Percentiles rank a stretch among this genome's conserved stretches.
Conservation (phyloP, 2,113 vertebrate species). For the Choloepus hoffmanni region DNA sequence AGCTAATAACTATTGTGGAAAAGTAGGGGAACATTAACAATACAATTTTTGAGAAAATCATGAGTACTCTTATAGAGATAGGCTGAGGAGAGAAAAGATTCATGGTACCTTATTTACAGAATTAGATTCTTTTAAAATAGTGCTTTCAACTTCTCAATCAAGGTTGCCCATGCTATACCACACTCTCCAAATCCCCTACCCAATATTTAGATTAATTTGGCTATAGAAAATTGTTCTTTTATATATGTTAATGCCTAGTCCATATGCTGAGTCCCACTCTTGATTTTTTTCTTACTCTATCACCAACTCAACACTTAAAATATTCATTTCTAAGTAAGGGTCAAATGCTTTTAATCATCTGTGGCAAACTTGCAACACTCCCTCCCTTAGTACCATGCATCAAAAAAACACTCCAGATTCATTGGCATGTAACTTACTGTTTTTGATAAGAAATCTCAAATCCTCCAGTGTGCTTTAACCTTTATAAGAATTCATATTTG, state of each 20-base stretch:
- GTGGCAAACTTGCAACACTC: neutral
- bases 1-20: neutral
- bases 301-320: neutral
- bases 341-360: slow-evolving; percentile 34
- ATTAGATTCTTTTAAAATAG: neutral
- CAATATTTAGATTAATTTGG: neutral
- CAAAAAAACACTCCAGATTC: neutral
- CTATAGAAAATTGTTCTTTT: neutral
- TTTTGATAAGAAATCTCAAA: neutral
- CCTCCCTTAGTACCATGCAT: neutral
- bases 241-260: neutral
- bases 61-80: accelerated
- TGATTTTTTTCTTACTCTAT: slow-evolving; percentile 7
- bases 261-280: neutral
- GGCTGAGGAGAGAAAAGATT: neutral
- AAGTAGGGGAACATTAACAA: neutral
- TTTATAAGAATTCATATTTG: neutral
- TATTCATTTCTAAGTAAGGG: neutral
- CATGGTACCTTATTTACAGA: neutral
- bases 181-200: neutral
- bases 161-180: neutral
- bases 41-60: neutral
- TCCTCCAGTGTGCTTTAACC: neutral
- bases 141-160: neutral
- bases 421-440: neutral